phyloP scores from a whole-genome alignment of 2,888 invertebrate genomes.

The Acanthosoma haemorrhoidale region DNA sequence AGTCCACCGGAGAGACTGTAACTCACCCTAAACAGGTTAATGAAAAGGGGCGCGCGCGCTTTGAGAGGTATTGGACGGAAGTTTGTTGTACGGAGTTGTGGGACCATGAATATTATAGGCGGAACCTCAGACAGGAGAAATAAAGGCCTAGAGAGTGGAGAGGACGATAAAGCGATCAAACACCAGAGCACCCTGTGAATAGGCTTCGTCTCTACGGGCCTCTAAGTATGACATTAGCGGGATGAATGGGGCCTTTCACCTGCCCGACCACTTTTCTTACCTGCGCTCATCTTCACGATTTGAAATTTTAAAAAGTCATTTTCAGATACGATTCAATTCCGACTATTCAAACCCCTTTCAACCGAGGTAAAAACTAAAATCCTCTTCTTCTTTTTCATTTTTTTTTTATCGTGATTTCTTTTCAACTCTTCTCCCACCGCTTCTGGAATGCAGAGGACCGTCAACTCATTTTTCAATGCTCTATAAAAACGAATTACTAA shows the following conservation, averaged over 20 bases:
- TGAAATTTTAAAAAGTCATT: slow-evolving; percentile 29
- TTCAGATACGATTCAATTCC: slow-evolving; percentile 17
- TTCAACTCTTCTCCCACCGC: neutral
- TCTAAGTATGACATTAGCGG: slow-evolving; percentile 7
- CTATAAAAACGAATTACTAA: neutral
- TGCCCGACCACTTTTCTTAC: neutral
- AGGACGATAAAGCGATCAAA: neutral
- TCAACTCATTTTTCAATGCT: neutral
- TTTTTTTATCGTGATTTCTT: neutral
- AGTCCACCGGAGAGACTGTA: no score
- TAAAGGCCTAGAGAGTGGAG: neutral
- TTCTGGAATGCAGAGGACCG: neutral
- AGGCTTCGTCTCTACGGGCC: neutral
- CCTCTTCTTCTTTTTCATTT: neutral
- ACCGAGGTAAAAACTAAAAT: neutral
- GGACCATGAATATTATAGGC: neutral
- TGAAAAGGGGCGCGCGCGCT: no score
- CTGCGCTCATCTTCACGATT: neutral
- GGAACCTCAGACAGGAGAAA: neutral
- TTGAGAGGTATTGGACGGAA: neutral
- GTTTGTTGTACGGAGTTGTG: neutral
- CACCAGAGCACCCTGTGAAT: neutral
- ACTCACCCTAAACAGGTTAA: no score
- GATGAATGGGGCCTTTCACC: neutral
- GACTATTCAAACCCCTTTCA: neutral